Evolutionary conservation across 2,113 vertebrate genomes (phyloP).

Genomic region (Synchiropus splendidus): DNA sequence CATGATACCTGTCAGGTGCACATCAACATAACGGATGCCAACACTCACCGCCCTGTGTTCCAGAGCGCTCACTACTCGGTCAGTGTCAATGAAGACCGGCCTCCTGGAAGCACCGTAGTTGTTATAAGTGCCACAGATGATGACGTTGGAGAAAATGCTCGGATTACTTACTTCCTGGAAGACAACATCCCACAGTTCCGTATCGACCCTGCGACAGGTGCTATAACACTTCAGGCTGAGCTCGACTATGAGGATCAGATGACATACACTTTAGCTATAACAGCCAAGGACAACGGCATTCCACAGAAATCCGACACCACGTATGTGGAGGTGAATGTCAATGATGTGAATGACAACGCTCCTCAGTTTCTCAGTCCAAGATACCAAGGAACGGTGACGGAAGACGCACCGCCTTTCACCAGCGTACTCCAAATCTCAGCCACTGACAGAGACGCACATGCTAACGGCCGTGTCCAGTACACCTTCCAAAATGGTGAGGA

Average conservation of each 20-base stretch:
- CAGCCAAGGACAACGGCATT: conserved; percentile 94
- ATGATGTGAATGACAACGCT: conserved; percentile 94
- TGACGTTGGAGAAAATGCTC: conserved; percentile 91
- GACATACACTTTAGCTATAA: conserved; percentile 92
- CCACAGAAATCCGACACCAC: conserved; percentile 97
- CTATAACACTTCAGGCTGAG: conserved; percentile 87
- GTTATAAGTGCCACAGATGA: conserved; percentile 95
- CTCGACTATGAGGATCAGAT: conserved; percentile 98
- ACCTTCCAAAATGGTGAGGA: conserved; percentile 98
- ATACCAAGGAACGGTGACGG: conserved; percentile 88
- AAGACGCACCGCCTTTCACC: conserved; percentile 91
- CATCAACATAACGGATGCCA: conserved; percentile 95
- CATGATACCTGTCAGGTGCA: conserved; percentile 92
- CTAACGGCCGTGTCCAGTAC: conserved; percentile 92
- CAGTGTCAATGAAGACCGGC: conserved; percentile 85
- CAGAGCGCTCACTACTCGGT: conserved; percentile 95
- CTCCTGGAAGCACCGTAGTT: conserved; percentile 87
- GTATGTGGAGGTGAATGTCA: conserved; percentile 95
- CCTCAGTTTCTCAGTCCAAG: conserved; percentile 88
- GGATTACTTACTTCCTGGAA: conserved; percentile 89
- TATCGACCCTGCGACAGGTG: conserved; percentile 80
- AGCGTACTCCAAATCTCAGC: conserved; percentile 96
- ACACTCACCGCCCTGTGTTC: conserved; percentile 92
- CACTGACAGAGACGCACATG: conserved; percentile 88
- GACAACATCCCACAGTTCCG: conserved; percentile 95